Percentiles rank a stretch among this genome's conserved stretches.
Conservation (phyloP, 2,888 invertebrate genomes). For the Aphodius sticticus region DNA sequence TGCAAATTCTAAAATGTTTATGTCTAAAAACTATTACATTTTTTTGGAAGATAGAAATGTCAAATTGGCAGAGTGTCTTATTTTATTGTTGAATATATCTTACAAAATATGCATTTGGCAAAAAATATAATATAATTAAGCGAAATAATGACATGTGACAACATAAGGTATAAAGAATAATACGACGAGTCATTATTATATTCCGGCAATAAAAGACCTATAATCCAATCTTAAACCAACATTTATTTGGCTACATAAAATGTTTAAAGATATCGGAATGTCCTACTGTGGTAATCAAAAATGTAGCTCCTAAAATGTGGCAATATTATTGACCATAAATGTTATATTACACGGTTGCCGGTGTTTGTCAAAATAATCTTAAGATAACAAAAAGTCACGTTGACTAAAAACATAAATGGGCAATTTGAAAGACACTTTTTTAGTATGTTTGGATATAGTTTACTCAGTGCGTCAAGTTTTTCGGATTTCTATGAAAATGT, state of each 20-base stretch:
- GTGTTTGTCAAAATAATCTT: neutral
- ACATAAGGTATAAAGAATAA: too few species aligned
- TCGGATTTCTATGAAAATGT: neutral
- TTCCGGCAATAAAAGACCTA: neutral
- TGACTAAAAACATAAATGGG: neutral
- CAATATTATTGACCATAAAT: neutral
- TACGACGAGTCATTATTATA: neutral
- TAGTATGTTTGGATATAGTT: neutral
- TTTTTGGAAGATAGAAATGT: too few species aligned
- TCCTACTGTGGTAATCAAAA: neutral
- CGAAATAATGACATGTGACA: too few species aligned
- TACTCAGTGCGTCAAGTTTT: neutral
- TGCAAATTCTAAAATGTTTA: too few species aligned
- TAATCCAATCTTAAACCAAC: slow-evolving; percentile 18
- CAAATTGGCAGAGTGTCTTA: too few species aligned
- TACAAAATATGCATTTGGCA: too few species aligned
- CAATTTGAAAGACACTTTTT: neutral
- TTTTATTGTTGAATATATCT: too few species aligned
- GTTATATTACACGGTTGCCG: neutral
- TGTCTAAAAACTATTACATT: too few species aligned
- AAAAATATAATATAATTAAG: too few species aligned
- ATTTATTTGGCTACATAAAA: neutral
- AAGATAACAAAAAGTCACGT: neutral
- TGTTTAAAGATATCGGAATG: neutral
- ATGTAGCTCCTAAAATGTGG: neutral